These are phyloP conservation scores for Camelus dromedarius DNA, from an alignment of 2,113 vertebrate species.

Conservation along the genomic window DNA sequence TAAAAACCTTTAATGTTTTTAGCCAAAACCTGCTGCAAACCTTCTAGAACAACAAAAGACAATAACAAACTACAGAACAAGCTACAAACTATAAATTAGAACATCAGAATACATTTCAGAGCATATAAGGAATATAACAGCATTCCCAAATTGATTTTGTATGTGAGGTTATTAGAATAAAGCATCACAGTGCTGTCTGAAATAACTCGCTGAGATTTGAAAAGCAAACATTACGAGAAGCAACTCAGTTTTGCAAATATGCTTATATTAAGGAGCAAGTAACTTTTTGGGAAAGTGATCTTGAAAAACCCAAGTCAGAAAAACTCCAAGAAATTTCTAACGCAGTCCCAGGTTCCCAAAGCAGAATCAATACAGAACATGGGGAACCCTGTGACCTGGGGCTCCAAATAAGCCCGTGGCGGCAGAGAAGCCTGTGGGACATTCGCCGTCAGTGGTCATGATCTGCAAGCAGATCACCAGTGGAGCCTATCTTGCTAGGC, in stretches of 20 bases:
- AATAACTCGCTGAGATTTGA: slow-evolving; percentile 7
- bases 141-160: background rate
- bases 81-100: background rate
- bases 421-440: background rate
- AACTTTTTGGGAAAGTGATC: background rate
- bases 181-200: background rate
- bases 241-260: slow-evolving; percentile 23
- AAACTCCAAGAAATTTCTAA: slow-evolving; percentile 40
- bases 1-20: slow-evolving; percentile 50
- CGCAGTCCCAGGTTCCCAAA: background rate
- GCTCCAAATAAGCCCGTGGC: background rate
- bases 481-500: background rate
- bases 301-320: slow-evolving; percentile 39
- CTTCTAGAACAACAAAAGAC: slow-evolving; percentile 23
- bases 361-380: background rate
- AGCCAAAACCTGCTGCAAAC: background rate
- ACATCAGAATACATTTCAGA: slow-evolving; percentile 9
- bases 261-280: slow-evolving; percentile 26
- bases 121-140: background rate
- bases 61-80: slow-evolving; percentile 42
- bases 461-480: background rate
- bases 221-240: background rate
- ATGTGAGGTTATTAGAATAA: background rate
- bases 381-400: background rate
- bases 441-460: accelerated